Evolutionary conservation across 2,113 vertebrate species (phyloP).

Genomic region (Egretta garzetta): DNA sequence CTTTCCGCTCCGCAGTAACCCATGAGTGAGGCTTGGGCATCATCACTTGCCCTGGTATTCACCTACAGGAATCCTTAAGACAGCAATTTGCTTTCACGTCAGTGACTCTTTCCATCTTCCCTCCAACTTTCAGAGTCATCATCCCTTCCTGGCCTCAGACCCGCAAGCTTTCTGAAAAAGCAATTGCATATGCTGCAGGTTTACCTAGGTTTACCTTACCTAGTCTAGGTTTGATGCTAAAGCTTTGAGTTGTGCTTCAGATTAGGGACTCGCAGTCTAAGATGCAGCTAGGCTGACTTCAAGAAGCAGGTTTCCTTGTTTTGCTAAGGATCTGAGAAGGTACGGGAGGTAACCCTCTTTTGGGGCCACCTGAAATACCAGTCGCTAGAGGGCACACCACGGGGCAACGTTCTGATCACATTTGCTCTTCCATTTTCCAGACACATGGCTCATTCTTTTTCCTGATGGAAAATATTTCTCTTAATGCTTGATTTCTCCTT

Average conservation of each 20-base stretch:
- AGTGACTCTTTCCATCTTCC: background rate
- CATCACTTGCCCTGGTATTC: background rate
- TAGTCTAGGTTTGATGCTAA: too few species aligned
- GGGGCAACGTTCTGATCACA: background rate
- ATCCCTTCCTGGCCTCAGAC: background rate
- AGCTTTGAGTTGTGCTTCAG: background rate
- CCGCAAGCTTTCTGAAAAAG: background rate
- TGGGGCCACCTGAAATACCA: background rate
- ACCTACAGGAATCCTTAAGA: background rate
- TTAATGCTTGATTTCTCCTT: background rate
- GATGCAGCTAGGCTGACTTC: background rate
- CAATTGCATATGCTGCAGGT: background rate
- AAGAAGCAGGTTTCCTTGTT: background rate
- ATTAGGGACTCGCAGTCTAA: background rate
- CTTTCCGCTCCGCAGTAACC: background rate
- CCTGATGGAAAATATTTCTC: background rate
- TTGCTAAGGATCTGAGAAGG: background rate
- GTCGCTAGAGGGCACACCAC: background rate
- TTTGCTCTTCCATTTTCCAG: background rate
- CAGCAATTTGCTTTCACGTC: background rate
- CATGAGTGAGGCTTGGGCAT: background rate
- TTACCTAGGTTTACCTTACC: too few species aligned
- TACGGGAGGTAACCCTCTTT: background rate
- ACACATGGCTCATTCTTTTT: background rate
- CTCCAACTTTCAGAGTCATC: background rate